A percentile compares a stretch with the other conserved stretches of the same genome.
These are phyloP conservation scores for Haliaeetus leucogaster DNA, from an alignment of 2,113 vertebrate species.

Conservation along the genomic window DNA sequence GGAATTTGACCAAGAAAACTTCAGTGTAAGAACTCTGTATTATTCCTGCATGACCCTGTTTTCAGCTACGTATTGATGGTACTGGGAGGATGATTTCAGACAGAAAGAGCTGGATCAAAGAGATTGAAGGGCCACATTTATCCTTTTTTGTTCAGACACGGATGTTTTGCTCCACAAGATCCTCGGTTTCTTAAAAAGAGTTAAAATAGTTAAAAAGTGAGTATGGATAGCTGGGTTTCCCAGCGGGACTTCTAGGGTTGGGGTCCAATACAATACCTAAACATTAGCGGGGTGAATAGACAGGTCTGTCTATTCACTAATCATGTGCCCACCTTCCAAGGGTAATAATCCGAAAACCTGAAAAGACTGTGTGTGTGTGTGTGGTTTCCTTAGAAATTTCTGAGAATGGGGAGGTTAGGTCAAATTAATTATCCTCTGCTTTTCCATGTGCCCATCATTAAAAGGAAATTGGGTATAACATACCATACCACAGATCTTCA, in stretches of 20 bases:
- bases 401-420: neutral
- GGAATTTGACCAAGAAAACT: neutral
- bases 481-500: neutral
- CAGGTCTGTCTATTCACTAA: neutral
- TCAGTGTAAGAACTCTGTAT: neutral
- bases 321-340: neutral
- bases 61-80: neutral
- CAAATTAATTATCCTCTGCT: neutral
- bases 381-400: neutral
- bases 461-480: neutral
- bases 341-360: neutral
- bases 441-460: neutral
- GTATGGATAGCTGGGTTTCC: neutral
- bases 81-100: neutral
- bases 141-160: neutral
- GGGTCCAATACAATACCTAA: neutral
- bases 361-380: neutral
- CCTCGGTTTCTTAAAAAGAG: neutral
- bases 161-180: neutral
- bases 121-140: neutral
- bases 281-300: neutral
- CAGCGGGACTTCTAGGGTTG: neutral
- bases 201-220: neutral
- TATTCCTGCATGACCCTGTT: neutral
- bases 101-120: neutral